A percentile compares a stretch with the other conserved stretches of the same genome.
Conservation (phyloP, 2,888 invertebrate genomes). For the Galeruca laticollis region DNA sequence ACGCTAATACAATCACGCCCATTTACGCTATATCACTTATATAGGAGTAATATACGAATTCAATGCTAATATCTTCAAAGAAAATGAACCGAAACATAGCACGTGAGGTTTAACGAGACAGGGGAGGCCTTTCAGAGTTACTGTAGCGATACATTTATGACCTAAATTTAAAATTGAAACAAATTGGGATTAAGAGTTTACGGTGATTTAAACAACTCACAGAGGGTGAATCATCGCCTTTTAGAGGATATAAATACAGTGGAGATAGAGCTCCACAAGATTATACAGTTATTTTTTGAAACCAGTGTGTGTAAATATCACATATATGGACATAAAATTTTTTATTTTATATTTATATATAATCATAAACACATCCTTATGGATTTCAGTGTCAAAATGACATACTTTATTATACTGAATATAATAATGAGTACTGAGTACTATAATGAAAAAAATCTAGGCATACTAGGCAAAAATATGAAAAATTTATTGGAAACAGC, state of each 20-base stretch:
- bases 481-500: no score
- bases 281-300: no score
- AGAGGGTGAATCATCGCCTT: conserved; percentile 58
- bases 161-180: conserved; percentile 66
- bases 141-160: conserved; percentile 56
- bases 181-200: conserved; percentile 66
- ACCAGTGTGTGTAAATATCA: no score
- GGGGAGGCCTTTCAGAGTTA: conserved; percentile 29
- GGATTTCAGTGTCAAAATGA: no score
- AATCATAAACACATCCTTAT: no score
- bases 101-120: conserved; percentile 36
- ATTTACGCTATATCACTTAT: conserved; percentile 6
- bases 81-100: conserved; percentile 19
- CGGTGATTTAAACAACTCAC: conserved; percentile 66
- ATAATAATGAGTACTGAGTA: no score
- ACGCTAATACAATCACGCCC: not conserved
- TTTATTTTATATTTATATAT: no score
- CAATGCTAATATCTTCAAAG: conserved; percentile 19
- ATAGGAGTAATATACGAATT: not conserved
- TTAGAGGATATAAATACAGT: conserved; percentile 35
- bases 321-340: no score
- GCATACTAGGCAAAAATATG: no score
- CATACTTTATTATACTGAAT: no score
- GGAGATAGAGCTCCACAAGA: conserved; percentile 4
- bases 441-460: no score